Evolutionary conservation across 2,888 invertebrate species (phyloP).

Genomic region (Thelaira solivaga): DNA sequence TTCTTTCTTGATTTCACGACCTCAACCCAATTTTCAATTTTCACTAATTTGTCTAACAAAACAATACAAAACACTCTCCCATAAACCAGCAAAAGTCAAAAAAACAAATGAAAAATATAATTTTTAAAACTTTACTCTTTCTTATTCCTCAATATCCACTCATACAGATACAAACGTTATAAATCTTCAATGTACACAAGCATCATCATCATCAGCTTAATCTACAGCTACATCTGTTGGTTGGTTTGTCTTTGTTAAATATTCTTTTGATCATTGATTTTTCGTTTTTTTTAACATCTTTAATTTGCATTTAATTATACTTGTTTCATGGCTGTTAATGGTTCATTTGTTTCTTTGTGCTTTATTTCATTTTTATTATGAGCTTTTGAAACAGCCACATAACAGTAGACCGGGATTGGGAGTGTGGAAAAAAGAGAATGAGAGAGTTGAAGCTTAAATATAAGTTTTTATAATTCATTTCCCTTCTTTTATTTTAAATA

Average conservation of each 20-base stretch:
- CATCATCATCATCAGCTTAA: no score
- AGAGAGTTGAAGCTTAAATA: neutral
- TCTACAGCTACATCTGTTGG: neutral
- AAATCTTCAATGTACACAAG: neutral
- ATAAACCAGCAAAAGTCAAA: neutral
- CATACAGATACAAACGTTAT: no score
- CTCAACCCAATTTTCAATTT: neutral
- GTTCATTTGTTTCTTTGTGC: slow-evolving; percentile 62
- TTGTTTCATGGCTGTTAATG: slow-evolving; percentile 62
- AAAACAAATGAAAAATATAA: no score
- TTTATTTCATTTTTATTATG: slow-evolving; percentile 33
- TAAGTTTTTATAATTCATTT: slow-evolving; percentile 25
- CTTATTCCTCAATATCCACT: no score
- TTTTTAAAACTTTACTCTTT: no score
- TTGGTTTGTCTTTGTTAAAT: slow-evolving; percentile 42
- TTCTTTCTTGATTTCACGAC: no score
- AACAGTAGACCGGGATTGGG: neutral
- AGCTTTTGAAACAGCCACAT: slow-evolving; percentile 2
- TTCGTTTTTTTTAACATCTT: slow-evolving; percentile 53
- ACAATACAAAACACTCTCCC: no score
- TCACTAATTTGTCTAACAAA: no score
- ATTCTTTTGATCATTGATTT: slow-evolving; percentile 59
- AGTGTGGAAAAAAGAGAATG: neutral
- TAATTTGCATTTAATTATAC: slow-evolving; percentile 62
- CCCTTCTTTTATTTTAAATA: neutral